phyloP scores from a whole-genome alignment of 30 jellyfish, hydroid and myxozoan genomes.

The Cassiopea andromeda region DNA sequence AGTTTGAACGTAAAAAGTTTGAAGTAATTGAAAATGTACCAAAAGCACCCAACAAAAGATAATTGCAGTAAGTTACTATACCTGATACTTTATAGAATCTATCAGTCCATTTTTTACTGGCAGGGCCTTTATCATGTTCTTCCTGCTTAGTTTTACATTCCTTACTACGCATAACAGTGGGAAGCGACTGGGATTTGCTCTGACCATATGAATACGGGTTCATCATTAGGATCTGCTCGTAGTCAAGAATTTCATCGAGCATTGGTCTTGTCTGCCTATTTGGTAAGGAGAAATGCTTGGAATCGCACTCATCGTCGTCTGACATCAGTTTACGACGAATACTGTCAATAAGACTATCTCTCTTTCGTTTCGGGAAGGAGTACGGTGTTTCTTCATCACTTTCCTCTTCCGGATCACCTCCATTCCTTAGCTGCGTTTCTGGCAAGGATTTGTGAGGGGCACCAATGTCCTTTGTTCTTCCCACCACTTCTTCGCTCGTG shows the following conservation, averaged over 20 bases:
- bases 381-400: neutral
- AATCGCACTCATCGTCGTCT: neutral
- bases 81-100: too few relatives aligned
- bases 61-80: too few relatives aligned
- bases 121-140: too few relatives aligned
- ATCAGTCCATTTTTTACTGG: too few relatives aligned
- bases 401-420: neutral
- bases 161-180: too few relatives aligned
- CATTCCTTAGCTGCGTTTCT: neutral
- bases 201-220: conserved; percentile 4
- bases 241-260: conserved; percentile 6
- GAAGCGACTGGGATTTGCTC: neutral
- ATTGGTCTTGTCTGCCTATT: neutral
- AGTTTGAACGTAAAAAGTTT: too few relatives aligned
- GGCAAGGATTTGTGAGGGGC: neutral
- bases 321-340: conserved; percentile 65
- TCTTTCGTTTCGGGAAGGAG: neutral
- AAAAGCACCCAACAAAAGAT: too few relatives aligned
- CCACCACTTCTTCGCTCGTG: neutral
- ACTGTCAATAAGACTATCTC: conserved; percentile 55
- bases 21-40: too few relatives aligned
- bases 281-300: conserved; percentile 22
- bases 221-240: conserved; percentile 37
- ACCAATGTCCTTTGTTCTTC: too few relatives aligned
- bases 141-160: too few relatives aligned